Evolutionary conservation across 1,140 invertebrate genomes (phyloP).

Genomic region (Cydia amplana): DNA sequence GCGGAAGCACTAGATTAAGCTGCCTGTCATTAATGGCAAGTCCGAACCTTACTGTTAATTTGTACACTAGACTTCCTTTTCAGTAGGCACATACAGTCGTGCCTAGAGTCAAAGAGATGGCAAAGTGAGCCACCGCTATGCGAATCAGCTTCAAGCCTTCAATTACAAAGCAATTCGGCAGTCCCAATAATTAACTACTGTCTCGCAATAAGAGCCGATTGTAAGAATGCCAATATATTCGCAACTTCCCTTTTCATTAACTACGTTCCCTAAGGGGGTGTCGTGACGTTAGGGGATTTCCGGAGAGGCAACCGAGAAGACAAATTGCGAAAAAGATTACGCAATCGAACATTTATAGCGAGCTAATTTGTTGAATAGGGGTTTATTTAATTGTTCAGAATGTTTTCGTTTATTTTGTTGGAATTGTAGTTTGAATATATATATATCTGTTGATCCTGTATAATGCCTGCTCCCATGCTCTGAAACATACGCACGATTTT

Average conservation of each 20-base stretch:
- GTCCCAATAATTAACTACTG: constrained; percentile 5
- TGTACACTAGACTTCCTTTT: not conserved
- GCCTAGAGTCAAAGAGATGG: not conserved
- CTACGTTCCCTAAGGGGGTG: not conserved
- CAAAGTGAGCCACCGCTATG: not conserved
- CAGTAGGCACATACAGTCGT: not conserved
- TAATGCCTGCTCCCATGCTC: too few species aligned
- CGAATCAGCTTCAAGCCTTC: not conserved
- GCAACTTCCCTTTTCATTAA: constrained; percentile 27
- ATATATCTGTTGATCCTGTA: too few species aligned
- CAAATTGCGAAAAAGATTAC: constrained; percentile 7
- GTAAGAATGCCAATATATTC: constrained; percentile 26
- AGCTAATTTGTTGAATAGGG: not conserved
- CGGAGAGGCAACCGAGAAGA: not conserved
- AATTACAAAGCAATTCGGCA: constrained; percentile 3
- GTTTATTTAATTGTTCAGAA: not conserved
- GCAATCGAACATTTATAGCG: not conserved
- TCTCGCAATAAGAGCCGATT: constrained; percentile 3
- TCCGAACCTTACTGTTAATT: not conserved
- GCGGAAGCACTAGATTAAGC: too few species aligned
- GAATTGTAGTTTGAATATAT: too few species aligned
- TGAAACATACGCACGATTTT: too few species aligned
- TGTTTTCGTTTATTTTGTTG: too few species aligned
- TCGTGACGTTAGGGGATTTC: constrained; percentile 7
- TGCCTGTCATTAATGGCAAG: too few species aligned